A percentile compares a stretch with the other conserved stretches of the same genome.
These are phyloP conservation scores for Tipula lateralis DNA, from an alignment of 2,888 invertebrate species.

Conservation along the genomic window DNA sequence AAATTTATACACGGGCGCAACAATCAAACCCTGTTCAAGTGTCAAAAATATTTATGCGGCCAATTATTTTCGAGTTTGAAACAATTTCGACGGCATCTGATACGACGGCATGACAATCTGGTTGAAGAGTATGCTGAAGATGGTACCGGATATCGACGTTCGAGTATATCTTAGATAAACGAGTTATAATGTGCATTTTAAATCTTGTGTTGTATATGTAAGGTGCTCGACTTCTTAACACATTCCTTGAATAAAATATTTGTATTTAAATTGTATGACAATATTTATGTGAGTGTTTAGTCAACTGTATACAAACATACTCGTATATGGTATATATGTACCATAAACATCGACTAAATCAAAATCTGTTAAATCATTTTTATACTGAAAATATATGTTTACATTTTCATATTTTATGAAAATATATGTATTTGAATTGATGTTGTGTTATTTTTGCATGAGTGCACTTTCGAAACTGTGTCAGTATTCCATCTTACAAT, in stretches of 20 bases:
- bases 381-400: neutral
- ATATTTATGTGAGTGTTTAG: neutral
- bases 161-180: neutral
- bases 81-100: constrained; percentile 19
- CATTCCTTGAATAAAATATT: neutral
- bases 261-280: neutral
- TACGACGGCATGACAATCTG: neutral
- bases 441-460: neutral
- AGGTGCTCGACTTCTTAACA: neutral
- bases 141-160: neutral
- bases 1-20: neutral
- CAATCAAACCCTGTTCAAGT: neutral
- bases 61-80: constrained; percentile 5
- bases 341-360: no score
- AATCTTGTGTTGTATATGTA: neutral
- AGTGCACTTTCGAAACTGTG: neutral
- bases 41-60: neutral
- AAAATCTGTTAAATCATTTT: neutral
- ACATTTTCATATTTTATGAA: neutral
- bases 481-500: no score
- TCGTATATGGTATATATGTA: neutral
- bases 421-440: neutral
- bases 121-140: neutral
- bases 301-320: neutral
- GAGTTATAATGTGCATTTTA: neutral